Percentiles rank a stretch among this genome's conserved stretches.
These are phyloP conservation scores for Cossypha caffra DNA, from an alignment of 2,797 vertebrate species.

Conservation along the genomic window DNA sequence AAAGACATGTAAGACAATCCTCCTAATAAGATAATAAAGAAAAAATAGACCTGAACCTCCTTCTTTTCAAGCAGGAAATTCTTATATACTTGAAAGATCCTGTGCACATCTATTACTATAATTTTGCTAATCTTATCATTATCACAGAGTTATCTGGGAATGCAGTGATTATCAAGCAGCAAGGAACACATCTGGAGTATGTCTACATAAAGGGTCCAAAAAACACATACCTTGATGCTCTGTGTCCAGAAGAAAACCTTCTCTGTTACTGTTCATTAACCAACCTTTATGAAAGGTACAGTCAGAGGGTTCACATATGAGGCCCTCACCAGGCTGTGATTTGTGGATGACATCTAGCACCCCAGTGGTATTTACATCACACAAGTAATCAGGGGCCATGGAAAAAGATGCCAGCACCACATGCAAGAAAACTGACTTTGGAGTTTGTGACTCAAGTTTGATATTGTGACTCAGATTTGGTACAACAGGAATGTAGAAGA, in stretches of 20 bases:
- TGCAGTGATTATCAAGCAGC: background rate
- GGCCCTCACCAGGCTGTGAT: background rate
- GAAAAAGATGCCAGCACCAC: background rate
- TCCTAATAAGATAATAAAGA: background rate
- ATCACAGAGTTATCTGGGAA: background rate
- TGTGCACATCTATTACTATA: background rate
- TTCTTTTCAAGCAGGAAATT: background rate
- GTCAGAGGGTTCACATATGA: background rate
- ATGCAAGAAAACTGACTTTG: background rate
- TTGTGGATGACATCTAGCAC: background rate
- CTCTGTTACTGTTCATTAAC: background rate
- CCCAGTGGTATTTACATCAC: background rate
- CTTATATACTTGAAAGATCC: background rate
- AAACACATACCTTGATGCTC: background rate
- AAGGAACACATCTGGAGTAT: background rate
- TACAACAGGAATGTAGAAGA: background rate
- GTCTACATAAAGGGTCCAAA: background rate
- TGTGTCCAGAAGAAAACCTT: background rate
- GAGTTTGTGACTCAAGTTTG: background rate
- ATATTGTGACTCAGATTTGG: background rate
- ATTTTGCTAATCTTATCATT: background rate
- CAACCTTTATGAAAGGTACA: background rate
- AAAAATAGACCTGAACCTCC: background rate
- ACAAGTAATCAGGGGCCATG: background rate
- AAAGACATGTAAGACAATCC: background rate